Evolutionary conservation across 2,888 invertebrate genomes (phyloP), one percentile per base, ranked within the genome.

Genomic region (Hipparchia sbordonii): DNA sequence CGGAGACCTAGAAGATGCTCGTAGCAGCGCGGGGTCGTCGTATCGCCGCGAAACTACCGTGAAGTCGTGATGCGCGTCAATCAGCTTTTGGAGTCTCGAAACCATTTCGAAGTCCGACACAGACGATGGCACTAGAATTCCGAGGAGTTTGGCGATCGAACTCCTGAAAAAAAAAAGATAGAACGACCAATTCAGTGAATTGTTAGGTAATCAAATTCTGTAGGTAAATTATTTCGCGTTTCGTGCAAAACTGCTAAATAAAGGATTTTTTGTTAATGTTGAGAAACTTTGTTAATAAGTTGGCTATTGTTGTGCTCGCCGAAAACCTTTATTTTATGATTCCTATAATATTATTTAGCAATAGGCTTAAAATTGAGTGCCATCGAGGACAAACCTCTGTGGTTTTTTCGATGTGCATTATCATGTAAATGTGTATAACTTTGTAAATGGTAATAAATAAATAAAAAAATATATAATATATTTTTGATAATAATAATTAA

Each of bases 41-140:
- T 92, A 93, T 1, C 97, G 95, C 6, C 97, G 95, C 4, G 97
- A 97, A 5, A 98, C 96, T 80, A 97, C 89, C 0, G 97, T 97
- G 85, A 97, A 98, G 90, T 98, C 98, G 81, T 97, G 96, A 87
- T 98, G 97, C 0, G 97, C 97, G 79, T 97, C 96, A 68, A 97
- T 97, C 79, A 98, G 91, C 86, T 97, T 97, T 87, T 97, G 97
- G 46, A 98, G 93, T 0, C 97, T 95, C 54, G 96, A 96, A 73
- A 97, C 94, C 82, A 97, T 94, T 89, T 97, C 97, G 81, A 96
- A 96, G 91, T 97, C 97, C 0, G 97, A 95, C 39, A 96, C 95
- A 71, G 96, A 95, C 6, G 95, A 94, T 46, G 96, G 95, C 52
- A 92, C 90, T 67, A 94, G 79, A 78, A 97, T 94, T n/a, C 96